phyloP scores from a whole-genome alignment of 2,797 vertebrate species.

The Ptychadena robeensis region DNA sequence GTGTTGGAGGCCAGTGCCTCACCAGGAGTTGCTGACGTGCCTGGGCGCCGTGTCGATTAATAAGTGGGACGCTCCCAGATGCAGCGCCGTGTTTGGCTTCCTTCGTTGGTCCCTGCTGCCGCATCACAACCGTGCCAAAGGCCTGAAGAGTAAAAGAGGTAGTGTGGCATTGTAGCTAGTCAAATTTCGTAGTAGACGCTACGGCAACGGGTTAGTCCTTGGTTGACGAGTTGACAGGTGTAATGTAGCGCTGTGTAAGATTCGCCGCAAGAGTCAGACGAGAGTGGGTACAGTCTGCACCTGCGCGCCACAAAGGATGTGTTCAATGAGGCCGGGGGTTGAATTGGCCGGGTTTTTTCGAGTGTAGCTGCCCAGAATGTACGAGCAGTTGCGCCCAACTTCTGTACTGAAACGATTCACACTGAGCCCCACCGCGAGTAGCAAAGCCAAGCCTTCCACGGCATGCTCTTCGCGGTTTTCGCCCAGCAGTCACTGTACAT shows the following conservation, averaged over 20 bases:
- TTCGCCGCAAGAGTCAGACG: conserved; percentile 92
- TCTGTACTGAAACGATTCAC: conserved; percentile 93
- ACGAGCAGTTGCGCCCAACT: conserved; percentile 91
- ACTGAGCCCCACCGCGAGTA: conserved; percentile 89
- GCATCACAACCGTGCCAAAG: too few relatives aligned
- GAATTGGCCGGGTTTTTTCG: conserved; percentile 94
- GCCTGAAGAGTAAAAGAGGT: too few relatives aligned
- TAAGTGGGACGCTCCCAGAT: conserved; percentile 99
- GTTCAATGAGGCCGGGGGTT: conserved; percentile 97
- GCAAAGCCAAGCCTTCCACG: conserved; percentile 87
- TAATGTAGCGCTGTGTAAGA: conserved; percentile 94
- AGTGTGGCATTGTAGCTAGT: too few relatives aligned
- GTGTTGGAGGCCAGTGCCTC: conserved; percentile 98
- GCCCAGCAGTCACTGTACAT: conserved; percentile 98
- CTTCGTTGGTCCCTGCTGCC: conserved; percentile 96
- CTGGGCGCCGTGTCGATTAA: conserved; percentile 97
- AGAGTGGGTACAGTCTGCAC: conserved; percentile 96
- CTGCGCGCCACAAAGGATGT: conserved; percentile 88
- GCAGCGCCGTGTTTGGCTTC: conserved; percentile 97
- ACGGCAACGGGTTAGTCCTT: conserved; percentile 90
- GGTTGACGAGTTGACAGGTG: conserved; percentile 94
- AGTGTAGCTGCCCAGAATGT: conserved; percentile 94
- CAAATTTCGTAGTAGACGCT: conserved; percentile 93
- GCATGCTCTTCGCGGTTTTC: conserved; percentile 94
- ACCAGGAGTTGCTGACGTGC: conserved; percentile 94